Evolutionary conservation across 2,797 vertebrate species (phyloP).

Genomic region (Hephaestus fuliginosus): DNA sequence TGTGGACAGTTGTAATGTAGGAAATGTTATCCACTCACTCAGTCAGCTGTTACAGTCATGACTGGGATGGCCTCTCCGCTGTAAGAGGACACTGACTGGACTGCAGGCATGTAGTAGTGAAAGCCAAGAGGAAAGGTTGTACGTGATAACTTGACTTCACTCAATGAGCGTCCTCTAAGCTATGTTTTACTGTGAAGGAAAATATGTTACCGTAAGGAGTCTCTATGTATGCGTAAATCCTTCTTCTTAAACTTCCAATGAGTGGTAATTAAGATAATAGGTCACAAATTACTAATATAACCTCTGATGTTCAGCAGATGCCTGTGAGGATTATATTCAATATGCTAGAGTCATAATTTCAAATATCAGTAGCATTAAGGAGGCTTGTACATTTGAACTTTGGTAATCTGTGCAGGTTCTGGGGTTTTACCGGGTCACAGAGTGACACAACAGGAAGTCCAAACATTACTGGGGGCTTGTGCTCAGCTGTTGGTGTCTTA

Average conservation of each 20-base stretch:
- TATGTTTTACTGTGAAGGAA: conserved; percentile 50
- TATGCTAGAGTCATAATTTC: conserved; percentile 1
- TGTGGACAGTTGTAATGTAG: conserved; percentile 34
- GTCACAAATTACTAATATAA: conserved; percentile 1
- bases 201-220: conserved; percentile 40
- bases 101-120: conserved; percentile 47
- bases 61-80: conserved; percentile 59
- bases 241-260: conserved; percentile 4
- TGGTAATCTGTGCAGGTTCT: conserved; percentile 24
- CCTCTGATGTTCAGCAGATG: conserved; percentile 10
- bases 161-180: conserved; percentile 65
- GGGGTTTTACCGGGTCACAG: conserved; percentile 19
- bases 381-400: conserved; percentile 15
- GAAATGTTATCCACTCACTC: conserved; percentile 25
- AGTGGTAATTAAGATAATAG: conserved; percentile 22
- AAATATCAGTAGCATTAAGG: conserved; percentile 5
- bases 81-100: conserved; percentile 59
- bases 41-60: conserved; percentile 64
- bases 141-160: conserved; percentile 77
- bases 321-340: conserved; percentile 24
- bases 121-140: conserved; percentile 60
- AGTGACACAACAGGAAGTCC: conserved; percentile 47
- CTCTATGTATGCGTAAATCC: conserved; percentile 10
- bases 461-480: conserved; percentile 4
- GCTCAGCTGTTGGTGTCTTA: conserved; percentile 48